Percentiles rank a stretch among this genome's conserved stretches.
Conservation (phyloP, 2,113 vertebrate genomes). For the Anarrhichthys ocellatus region DNA sequence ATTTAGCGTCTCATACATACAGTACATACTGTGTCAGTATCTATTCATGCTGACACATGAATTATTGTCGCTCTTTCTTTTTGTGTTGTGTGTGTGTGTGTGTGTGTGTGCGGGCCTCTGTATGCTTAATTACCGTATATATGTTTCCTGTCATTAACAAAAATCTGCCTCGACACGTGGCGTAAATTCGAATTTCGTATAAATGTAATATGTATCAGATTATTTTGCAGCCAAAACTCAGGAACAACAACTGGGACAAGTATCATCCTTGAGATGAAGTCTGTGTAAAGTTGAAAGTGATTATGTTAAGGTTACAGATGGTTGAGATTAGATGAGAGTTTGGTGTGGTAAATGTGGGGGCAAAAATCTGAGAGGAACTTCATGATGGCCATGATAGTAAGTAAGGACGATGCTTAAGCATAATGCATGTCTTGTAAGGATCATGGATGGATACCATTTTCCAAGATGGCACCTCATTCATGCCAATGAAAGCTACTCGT, state of each 20-base stretch:
- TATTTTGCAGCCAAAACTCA: not conserved
- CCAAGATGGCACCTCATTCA: too few species aligned
- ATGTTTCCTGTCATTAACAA: not conserved
- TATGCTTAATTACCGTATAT: not conserved
- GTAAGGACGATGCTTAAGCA: too few species aligned
- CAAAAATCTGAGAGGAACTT: too few species aligned
- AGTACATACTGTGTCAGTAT: not conserved
- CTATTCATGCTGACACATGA: too few species aligned
- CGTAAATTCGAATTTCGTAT: not conserved
- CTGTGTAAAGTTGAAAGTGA: not conserved
- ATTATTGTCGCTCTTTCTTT: too few species aligned
- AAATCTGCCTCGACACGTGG: not conserved
- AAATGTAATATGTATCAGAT: not conserved
- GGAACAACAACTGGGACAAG: not conserved
- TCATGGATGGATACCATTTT: not conserved
- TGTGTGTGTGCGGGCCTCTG: not conserved
- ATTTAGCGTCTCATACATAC: constrained; percentile 1
- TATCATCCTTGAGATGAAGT: not conserved
- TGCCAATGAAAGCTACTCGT: too few species aligned
- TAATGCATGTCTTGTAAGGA: not conserved
- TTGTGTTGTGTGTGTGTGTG: not conserved
- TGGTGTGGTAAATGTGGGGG: too few species aligned
- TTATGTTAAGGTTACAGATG: too few species aligned
- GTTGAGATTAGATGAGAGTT: too few species aligned
- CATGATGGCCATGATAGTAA: too few species aligned